Conservation (phyloP, 2,797 vertebrate species). For the Cyprinella venusta region DNA sequence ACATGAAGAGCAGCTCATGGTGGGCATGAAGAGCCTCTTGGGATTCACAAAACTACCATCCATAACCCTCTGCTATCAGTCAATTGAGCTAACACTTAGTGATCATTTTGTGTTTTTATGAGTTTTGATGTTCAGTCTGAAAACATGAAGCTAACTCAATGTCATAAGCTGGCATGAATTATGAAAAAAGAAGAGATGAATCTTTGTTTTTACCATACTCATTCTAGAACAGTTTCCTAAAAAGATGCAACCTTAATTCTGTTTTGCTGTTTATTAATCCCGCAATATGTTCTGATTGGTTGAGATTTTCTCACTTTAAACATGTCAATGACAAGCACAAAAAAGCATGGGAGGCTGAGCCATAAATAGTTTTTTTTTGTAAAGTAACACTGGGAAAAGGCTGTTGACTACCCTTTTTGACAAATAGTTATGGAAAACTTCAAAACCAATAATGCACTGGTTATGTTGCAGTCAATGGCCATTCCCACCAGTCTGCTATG, state of each 20-base stretch:
- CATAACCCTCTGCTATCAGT: conserved; percentile 10
- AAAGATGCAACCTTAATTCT: neutral
- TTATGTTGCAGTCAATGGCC: neutral
- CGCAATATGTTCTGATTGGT: neutral
- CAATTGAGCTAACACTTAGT: neutral
- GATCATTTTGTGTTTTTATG: conserved; percentile 7
- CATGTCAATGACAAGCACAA: neutral
- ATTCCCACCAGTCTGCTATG: neutral
- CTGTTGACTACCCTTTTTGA: neutral
- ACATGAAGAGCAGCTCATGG: conserved; percentile 25
- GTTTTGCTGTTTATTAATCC: neutral
- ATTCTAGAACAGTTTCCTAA: neutral
- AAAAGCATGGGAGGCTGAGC: too few species aligned
- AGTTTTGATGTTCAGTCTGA: conserved; percentile 5
- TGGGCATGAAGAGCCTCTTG: conserved; percentile 12
- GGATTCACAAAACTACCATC: conserved; percentile 19
- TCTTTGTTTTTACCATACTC: neutral
- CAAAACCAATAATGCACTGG: neutral
- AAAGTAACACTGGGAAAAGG: neutral
- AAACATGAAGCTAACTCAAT: neutral
- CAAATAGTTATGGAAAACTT: neutral
- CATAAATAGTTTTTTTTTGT: too few species aligned
- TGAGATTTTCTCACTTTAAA: neutral
- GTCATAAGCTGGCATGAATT: neutral
- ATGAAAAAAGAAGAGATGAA: neutral